These are phyloP conservation scores for Diadophis punctatus DNA, from an alignment of 2,113 vertebrate species.

Conservation along the genomic window DNA sequence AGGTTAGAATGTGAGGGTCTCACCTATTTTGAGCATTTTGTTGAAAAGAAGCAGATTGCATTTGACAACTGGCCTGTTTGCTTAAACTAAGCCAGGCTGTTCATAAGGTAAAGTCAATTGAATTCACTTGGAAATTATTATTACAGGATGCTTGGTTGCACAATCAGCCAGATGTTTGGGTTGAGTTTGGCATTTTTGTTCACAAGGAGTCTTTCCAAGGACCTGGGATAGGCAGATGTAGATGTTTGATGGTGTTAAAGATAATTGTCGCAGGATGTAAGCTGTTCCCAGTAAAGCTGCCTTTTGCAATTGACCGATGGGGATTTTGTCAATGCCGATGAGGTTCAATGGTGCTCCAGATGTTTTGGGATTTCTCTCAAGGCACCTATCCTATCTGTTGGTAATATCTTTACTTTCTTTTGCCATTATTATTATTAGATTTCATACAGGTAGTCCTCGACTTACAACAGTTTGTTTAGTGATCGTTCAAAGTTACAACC, in stretches of 20 bases:
- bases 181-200: not conserved
- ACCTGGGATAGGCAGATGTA: not conserved
- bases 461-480: too few species aligned
- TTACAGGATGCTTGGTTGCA: not conserved
- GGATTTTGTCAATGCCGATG: too few species aligned
- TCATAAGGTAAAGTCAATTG: not conserved
- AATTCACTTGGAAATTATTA: not conserved
- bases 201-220: not conserved
- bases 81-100: not conserved
- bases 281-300: too few species aligned
- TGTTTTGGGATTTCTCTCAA: too few species aligned
- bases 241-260: not conserved
- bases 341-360: too few species aligned
- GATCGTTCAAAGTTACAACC: too few species aligned
- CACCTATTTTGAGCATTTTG: not conserved
- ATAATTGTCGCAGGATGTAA: not conserved
- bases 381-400: too few species aligned
- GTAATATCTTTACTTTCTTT: too few species aligned
- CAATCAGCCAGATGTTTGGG: not conserved
- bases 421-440: too few species aligned
- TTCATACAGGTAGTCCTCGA: too few species aligned
- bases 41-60: not conserved
- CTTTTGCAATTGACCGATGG: too few species aligned
- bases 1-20: not conserved
- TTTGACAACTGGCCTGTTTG: not conserved